A percentile compares a stretch with the other conserved stretches of the same genome.
Evolutionary conservation across 2,888 invertebrate genomes (phyloP).

Genomic region (Orthosia gracilis): DNA sequence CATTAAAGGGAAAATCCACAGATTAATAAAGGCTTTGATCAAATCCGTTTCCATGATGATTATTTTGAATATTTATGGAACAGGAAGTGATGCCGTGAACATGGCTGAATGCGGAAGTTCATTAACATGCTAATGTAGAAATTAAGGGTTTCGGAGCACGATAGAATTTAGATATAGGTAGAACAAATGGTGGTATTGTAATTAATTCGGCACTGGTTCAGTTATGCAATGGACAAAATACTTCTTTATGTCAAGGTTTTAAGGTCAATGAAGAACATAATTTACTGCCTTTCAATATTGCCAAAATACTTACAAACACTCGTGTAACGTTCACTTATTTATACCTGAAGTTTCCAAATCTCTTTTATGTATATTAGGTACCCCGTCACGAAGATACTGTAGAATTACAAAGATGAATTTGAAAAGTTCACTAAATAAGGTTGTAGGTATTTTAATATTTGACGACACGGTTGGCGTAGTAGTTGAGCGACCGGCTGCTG

Average conservation of each 20-base stretch:
- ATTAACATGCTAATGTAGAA: conserved; percentile 45
- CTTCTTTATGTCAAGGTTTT: too few relatives aligned
- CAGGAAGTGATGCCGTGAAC: conserved; percentile 31
- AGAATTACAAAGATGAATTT: too few relatives aligned
- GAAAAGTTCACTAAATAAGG: too few relatives aligned
- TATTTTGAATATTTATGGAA: conserved; percentile 39
- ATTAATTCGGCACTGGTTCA: background rate
- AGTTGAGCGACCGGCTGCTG: too few relatives aligned
- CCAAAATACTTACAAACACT: background rate
- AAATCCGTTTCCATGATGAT: conserved; percentile 18
- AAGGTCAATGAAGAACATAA: too few relatives aligned
- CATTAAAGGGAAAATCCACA: conserved; percentile 14
- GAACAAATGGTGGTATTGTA: background rate
- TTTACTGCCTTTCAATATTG: too few relatives aligned
- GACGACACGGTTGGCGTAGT: too few relatives aligned
- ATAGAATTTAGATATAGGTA: conserved; percentile 7
- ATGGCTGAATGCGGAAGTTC: conserved; percentile 41
- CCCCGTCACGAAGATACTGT: too few relatives aligned
- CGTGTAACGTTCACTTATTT: background rate
- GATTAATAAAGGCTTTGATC: conserved; percentile 7
- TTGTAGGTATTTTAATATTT: too few relatives aligned
- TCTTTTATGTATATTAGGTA: too few relatives aligned
- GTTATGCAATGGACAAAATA: background rate
- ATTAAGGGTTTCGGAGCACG: conserved; percentile 50
- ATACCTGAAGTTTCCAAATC: too few relatives aligned